Conservation (phyloP, 2,113 vertebrate species). For the Trinectes maculatus region DNA sequence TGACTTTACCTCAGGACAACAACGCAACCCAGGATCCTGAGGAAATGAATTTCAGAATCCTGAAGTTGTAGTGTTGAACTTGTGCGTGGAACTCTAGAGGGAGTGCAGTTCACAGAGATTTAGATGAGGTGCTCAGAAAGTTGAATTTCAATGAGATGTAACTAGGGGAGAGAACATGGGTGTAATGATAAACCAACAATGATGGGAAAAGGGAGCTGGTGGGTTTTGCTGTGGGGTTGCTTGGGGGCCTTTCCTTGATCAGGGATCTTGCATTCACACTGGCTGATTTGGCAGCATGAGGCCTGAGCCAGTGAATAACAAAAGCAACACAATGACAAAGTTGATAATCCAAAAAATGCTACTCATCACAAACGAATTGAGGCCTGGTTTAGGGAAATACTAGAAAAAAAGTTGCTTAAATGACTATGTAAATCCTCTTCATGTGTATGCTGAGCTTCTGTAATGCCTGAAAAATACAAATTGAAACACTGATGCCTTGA, state of each 20-base stretch:
- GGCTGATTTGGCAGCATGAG: slow-evolving; percentile 49
- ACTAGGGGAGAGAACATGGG: slow-evolving; percentile 47
- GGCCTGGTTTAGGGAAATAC: background rate
- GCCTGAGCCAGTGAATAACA: slow-evolving; percentile 24
- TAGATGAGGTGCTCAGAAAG: slow-evolving; percentile 60
- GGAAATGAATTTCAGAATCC: slow-evolving; percentile 45
- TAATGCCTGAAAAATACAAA: too few species aligned
- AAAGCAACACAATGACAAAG: slow-evolving; percentile 36
- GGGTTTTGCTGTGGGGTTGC: slow-evolving; percentile 62
- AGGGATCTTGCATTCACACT: slow-evolving; percentile 60
- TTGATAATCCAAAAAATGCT: slow-evolving; percentile 31
- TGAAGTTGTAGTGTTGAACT: slow-evolving; percentile 54
- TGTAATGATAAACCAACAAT: slow-evolving; percentile 70
- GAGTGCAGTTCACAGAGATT: slow-evolving; percentile 62
- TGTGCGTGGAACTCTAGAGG: slow-evolving; percentile 42
- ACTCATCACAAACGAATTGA: slow-evolving; percentile 17
- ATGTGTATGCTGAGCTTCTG: background rate
- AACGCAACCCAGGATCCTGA: slow-evolving; percentile 28
- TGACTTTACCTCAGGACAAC: slow-evolving; percentile 31
- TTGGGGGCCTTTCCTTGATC: slow-evolving; percentile 67
- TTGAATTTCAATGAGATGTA: slow-evolving; percentile 67
- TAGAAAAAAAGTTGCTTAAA: slow-evolving; percentile 4
- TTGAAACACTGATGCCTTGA: slow-evolving; percentile 2
- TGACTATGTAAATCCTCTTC: background rate
- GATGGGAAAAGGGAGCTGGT: slow-evolving; percentile 60